Base-by-base conservation (phyloP, 2,888 invertebrate genomes). In the Cheilosia urbana region DNA sequence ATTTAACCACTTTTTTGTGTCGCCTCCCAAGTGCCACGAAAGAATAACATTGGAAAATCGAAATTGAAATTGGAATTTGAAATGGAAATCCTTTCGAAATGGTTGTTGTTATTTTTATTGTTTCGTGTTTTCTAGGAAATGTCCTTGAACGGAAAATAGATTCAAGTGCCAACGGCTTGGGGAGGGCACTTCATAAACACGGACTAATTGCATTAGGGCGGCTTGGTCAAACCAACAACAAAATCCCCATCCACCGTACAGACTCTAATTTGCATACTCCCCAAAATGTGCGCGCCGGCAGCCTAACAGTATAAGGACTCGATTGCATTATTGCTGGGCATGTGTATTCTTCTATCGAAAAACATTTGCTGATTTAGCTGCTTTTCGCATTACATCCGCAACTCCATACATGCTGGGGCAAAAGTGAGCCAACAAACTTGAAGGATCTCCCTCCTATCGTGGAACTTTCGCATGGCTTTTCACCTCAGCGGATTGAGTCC, bases 1-100 rank as follows among this genome's bases (percentile, higher is more conserved):
- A 73, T 79, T 73, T 71, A 19, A 65, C 58, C 40, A 5, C 11
- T 45, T 42, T 30, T 42, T 81, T 34, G 0, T 30, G 1, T 37
- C 13, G 7, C 9, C 30, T 30, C 13, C 13, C 24, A 24, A 37
- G 37, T 34, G 63, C 37, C 37, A 42, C 13, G 47, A 49, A 78
- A 79, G 79, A 83, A 83, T 63, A 83, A 83, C 73, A 83, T 79
- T 73, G 72, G 68, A 83, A 83, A 83, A 79, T 79, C 73, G 68
- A 30, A 30, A 9, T 9, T 3, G 30, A 79, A 68, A 76, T 75
- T 83, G 73, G 73, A 78, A 83, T 73, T 83, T 68, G 73, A 79
- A 68, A 76, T 75, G 62, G 55, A 78, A 83, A 79, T 83, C 83
- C 83, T 83, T 83, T 73, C 57, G 60, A 62, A 60, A 72, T 78